phyloP scores from a whole-genome alignment of 2,797 vertebrate species.

The Phrynocephalus vlangalii region DNA sequence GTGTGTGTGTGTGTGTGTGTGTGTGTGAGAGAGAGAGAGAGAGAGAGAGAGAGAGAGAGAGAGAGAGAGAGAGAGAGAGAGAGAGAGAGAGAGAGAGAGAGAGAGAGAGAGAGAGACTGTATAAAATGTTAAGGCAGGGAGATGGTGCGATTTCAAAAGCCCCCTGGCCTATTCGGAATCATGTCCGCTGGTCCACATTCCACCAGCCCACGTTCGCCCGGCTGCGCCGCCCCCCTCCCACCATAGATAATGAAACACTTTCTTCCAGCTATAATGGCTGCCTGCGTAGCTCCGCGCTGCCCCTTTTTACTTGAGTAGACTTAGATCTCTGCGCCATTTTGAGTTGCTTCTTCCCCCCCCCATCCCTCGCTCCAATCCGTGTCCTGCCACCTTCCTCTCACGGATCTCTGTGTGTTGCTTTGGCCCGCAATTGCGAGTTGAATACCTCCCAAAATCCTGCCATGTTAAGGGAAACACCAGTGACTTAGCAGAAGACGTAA shows the following conservation, averaged over 20 bases:
- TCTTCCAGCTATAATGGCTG: slow-evolving; percentile 85
- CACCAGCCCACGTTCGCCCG: neutral
- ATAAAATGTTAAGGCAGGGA: neutral
- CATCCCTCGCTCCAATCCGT: neutral
- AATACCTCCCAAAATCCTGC: slow-evolving; percentile 43
- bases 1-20: no score
- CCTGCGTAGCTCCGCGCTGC: slow-evolving; percentile 78
- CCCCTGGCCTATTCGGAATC: neutral
- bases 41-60: no score
- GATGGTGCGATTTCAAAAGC: neutral
- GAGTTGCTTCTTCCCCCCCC: slow-evolving; percentile 27
- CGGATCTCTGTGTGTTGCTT: neutral
- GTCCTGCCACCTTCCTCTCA: neutral
- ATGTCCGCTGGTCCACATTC: neutral
- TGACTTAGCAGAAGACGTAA: slow-evolving; percentile 61
- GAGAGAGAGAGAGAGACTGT: no score
- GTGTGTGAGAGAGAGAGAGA: no score
- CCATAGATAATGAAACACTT: slow-evolving; percentile 26
- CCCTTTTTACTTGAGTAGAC: slow-evolving; percentile 65
- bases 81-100: no score
- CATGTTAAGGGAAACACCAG: slow-evolving; percentile 40
- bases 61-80: no score
- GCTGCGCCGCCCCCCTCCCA: neutral
- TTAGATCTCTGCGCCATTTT: slow-evolving; percentile 87
- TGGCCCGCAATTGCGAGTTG: slow-evolving; percentile 7